A percentile compares a stretch with the other conserved stretches of the same genome.
phyloP scores from a whole-genome alignment of 30 jellyfish, hydroid and myxozoan species.

The Hydractinia symbiolongicarpus region DNA sequence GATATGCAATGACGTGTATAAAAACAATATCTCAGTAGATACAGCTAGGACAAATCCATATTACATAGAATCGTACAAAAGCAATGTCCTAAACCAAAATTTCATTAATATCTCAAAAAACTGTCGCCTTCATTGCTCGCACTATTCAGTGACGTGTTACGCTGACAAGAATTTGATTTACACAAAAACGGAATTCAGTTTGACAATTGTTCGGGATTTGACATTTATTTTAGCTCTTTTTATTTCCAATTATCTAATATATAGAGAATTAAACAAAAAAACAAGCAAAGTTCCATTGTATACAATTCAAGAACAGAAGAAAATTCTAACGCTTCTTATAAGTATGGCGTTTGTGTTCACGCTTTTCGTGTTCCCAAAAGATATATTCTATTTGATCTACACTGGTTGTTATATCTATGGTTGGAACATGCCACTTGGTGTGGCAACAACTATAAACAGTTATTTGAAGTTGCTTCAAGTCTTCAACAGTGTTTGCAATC shows the following conservation, averaged over 20 bases:
- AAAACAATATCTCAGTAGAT: background rate
- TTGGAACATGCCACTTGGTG: too few relatives aligned
- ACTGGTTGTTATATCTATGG: too few relatives aligned
- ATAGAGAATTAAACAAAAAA: background rate
- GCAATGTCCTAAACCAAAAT: background rate
- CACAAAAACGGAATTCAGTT: background rate
- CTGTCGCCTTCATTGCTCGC: background rate
- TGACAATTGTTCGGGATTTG: background rate
- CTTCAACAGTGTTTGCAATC: conserved; percentile 6
- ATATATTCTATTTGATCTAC: background rate
- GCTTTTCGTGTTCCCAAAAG: background rate
- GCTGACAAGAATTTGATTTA: background rate
- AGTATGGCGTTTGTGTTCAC: conserved; percentile 5
- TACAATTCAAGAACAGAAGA: background rate
- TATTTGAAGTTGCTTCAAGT: background rate
- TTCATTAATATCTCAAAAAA: background rate
- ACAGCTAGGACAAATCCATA: background rate
- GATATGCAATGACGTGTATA: background rate
- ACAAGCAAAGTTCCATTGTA: background rate
- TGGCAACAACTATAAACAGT: background rate
- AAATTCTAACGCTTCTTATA: background rate
- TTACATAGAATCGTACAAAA: background rate
- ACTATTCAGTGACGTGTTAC: background rate
- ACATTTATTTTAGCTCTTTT: background rate
- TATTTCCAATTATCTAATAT: background rate